Base-by-base conservation (phyloP, 2,888 invertebrate species). In the Anoplius nigerrimus region DNA sequence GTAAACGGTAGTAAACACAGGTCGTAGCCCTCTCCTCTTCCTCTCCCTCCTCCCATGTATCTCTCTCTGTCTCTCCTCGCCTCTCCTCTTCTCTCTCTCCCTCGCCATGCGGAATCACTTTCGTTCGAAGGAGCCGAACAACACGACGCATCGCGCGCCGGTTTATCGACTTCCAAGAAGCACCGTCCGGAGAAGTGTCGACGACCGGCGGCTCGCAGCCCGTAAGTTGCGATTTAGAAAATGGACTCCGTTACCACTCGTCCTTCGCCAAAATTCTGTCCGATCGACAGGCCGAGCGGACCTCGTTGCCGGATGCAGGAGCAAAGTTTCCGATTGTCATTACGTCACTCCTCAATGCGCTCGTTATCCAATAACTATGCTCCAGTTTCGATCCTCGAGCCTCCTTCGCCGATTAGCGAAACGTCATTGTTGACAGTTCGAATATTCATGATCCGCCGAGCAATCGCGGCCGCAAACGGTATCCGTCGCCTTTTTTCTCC, bases 1-100 rank as follows among this genome's bases (percentile, higher is more conserved):
- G 75, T 75, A 77, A 75, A 76, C 72, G 73, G 55, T 76, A 74
- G 76, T 72, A 76, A 82, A 76, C 80, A 75, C 79, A 68, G 80
- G 80, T 82, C 84, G 66, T 81, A 83, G 83, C 79, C 80, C 84
- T 80, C 78, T 66, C 63, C 57, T 20, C 21, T 24, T 43, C n/a
- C 45, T 46, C 48, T 20, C 51, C 27, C 34, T 18, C 6, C 11
- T 48, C 13, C 46, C 15, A 3, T 48, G 5, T 48, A 16, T 48
- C 48, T 48, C 48, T 48, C 48, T 11, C 48, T 48, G 3, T 48
- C 18, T 56, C 42, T 20, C 53, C 53, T n/a, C n/a, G n/a, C 59
- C 46, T 48, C 53, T 62, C 52, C 42, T 24, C 53, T 16, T 61
- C 55, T 46, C 46, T 53, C 53, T 53, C 21, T 59, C 58, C 48